These are phyloP conservation scores for Stenurella melanura DNA, from an alignment of 2,888 invertebrate genomes.

Conservation along the genomic window DNA sequence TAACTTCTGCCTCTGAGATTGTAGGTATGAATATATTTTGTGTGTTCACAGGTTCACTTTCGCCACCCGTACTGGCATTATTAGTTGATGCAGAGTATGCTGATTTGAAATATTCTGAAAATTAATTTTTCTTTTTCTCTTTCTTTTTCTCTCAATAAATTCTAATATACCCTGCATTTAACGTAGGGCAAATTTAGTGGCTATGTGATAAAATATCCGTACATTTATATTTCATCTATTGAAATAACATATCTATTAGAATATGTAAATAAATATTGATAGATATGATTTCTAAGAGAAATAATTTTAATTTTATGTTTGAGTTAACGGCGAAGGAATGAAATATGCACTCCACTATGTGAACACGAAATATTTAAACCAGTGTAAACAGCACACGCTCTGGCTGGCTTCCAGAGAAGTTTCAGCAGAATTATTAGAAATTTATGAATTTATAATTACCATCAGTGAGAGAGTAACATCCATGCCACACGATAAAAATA, in stretches of 20 bases:
- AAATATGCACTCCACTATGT: slow-evolving; percentile 16
- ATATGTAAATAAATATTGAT: too few relatives aligned
- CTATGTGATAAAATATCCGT: background rate
- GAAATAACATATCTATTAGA: background rate
- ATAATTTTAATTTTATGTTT: background rate
- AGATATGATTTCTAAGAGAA: too few relatives aligned
- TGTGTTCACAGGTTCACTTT: too few relatives aligned
- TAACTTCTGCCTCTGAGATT: too few relatives aligned
- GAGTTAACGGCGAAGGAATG: slow-evolving; percentile 21
- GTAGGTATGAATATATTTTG: too few relatives aligned
- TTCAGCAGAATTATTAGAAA: slow-evolving; percentile 44
- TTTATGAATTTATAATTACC: slow-evolving; percentile 46
- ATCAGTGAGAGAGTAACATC: slow-evolving; percentile 4
- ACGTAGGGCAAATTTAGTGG: too few relatives aligned
- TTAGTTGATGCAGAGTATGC: too few relatives aligned
- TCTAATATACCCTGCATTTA: too few relatives aligned
- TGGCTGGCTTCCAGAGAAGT: slow-evolving; percentile 38
- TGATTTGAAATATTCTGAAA: too few relatives aligned
- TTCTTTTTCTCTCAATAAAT: too few relatives aligned
- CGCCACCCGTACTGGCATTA: too few relatives aligned
- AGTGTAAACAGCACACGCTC: slow-evolving; percentile 20
- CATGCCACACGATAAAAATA: slow-evolving; percentile 17
- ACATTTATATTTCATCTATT: background rate
- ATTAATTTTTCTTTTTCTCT: too few relatives aligned
- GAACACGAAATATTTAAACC: slow-evolving; percentile 23